phyloP scores from a whole-genome alignment of 2,797 vertebrate genomes.

The Acridotheres tristis region DNA sequence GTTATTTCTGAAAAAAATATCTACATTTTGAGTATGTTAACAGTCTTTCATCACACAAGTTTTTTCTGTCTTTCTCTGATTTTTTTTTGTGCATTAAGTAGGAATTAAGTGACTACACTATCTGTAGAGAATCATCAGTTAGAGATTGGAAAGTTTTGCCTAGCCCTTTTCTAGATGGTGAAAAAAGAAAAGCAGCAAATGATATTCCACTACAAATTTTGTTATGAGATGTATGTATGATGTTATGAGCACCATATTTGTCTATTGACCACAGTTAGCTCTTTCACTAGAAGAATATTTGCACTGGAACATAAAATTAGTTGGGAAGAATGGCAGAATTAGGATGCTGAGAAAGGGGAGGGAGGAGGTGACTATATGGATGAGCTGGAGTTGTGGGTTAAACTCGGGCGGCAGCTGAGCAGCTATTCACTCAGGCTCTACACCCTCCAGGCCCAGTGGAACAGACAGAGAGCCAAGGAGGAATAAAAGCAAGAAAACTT shows the following conservation, averaged over 20 bases:
- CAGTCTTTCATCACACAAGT: neutral
- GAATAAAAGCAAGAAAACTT: neutral
- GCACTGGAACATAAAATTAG: neutral
- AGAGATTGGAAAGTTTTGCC: neutral
- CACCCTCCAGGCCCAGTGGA: accelerated
- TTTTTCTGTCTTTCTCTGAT: neutral
- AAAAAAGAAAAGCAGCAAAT: neutral
- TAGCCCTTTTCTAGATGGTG: neutral
- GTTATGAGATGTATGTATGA: neutral
- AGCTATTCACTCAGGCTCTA: neutral
- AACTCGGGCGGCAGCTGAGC: accelerated
- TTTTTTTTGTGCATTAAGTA: neutral
- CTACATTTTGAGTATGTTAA: neutral
- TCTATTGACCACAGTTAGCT: neutral
- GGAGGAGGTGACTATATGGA: accelerated
- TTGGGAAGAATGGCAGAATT: neutral
- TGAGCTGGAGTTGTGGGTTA: neutral
- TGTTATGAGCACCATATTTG: neutral
- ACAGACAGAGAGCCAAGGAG: neutral
- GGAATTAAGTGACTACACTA: neutral
- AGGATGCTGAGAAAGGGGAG: neutral
- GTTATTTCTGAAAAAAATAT: neutral
- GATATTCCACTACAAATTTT: neutral
- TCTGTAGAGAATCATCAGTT: neutral
- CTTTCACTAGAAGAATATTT: neutral